Evolutionary conservation across 1,140 invertebrate species (phyloP).

Genomic region (Phthorimaea operculella): DNA sequence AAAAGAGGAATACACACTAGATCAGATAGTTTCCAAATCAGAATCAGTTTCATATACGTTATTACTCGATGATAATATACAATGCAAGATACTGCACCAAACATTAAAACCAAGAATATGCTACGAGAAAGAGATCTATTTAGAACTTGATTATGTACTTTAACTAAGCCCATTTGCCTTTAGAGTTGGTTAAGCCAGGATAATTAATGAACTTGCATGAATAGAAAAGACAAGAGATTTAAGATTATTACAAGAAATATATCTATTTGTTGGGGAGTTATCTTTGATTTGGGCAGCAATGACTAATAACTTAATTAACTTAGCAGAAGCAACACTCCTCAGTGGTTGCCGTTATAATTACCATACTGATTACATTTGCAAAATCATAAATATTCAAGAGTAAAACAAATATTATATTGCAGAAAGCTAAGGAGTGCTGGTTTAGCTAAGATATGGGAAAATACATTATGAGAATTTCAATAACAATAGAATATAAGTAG

Average conservation of each 20-base stretch:
- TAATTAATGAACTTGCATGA: slow-evolving; percentile 31
- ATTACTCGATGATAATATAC: slow-evolving; percentile 63
- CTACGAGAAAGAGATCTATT: slow-evolving; percentile 49
- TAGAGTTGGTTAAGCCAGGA: slow-evolving; percentile 40
- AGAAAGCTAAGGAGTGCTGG: no score
- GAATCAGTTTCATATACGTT: slow-evolving; percentile 38
- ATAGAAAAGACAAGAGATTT: slow-evolving; percentile 26
- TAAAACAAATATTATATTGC: no score
- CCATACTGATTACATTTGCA: no score
- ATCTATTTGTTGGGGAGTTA: slow-evolving; percentile 23
- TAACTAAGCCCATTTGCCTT: slow-evolving; percentile 60
- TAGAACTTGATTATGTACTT: slow-evolving; percentile 46
- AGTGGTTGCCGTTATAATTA: slow-evolving; percentile 19
- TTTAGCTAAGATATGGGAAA: no score
- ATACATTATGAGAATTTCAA: no score
- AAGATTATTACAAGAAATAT: slow-evolving; percentile 23
- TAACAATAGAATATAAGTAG: no score
- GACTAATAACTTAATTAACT: slow-evolving; percentile 16
- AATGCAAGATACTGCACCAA: slow-evolving; percentile 66
- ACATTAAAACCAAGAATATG: slow-evolving; percentile 60
- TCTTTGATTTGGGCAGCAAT: slow-evolving; percentile 56
- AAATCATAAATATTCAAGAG: no score
- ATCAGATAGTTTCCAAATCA: slow-evolving; percentile 31
- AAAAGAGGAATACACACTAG: slow-evolving; percentile 19
- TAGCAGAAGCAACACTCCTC: slow-evolving; percentile 12